Percentiles rank a stretch among this genome's conserved stretches.
Conservation (phyloP, 2,888 invertebrate genomes). For the Acanthosepion lycidas region DNA sequence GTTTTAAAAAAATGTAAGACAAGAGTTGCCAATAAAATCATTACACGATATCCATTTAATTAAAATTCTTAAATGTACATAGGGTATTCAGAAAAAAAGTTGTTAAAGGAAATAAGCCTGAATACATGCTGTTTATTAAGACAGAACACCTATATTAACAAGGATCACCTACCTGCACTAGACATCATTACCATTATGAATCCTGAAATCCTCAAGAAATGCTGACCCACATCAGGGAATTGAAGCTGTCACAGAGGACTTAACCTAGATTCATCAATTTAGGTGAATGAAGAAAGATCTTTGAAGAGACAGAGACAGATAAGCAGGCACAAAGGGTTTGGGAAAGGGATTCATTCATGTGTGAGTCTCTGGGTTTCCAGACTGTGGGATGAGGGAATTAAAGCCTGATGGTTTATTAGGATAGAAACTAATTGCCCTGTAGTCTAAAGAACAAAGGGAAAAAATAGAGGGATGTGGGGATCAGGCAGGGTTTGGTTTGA, state of each 20-base stretch:
- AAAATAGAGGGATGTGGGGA: neutral
- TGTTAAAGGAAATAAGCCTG: too few species aligned
- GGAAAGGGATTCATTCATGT: neutral
- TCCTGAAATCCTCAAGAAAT: neutral
- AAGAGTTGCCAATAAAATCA: too few species aligned
- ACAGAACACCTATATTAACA: too few species aligned
- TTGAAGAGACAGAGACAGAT: neutral
- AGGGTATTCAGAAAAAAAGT: too few species aligned
- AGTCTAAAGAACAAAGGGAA: neutral
- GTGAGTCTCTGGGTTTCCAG: neutral
- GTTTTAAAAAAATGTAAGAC: too few species aligned
- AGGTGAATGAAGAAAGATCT: neutral
- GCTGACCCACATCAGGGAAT: neutral
- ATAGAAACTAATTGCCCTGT: constrained; percentile 1
- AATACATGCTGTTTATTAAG: too few species aligned
- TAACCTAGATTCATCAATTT: constrained; percentile 8
- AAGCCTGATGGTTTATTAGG: neutral
- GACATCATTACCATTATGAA: too few species aligned
- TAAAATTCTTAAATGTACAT: too few species aligned
- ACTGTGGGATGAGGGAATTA: neutral
- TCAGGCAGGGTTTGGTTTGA: too few species aligned
- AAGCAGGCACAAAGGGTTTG: neutral
- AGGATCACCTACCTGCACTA: too few species aligned
- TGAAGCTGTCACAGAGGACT: neutral
- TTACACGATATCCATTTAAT: too few species aligned